These are phyloP conservation scores for Nycteola revayana DNA, from an alignment of 2,888 invertebrate species.

Conservation along the genomic window DNA sequence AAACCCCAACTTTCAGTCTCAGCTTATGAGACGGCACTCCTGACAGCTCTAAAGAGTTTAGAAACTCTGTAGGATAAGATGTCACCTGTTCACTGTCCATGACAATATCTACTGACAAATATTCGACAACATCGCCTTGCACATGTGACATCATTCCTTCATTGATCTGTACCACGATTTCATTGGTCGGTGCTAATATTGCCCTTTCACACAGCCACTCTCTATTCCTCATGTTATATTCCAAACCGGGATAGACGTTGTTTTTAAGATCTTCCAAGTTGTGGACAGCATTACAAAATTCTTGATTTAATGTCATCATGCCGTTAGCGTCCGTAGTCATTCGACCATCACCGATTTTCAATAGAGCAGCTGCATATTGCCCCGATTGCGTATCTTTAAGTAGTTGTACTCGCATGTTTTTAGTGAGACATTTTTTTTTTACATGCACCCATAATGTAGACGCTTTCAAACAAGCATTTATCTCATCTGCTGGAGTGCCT, in stretches of 20 bases:
- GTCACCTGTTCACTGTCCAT: constrained; percentile 13
- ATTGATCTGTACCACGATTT: constrained; percentile 30
- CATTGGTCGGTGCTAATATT: constrained; percentile 28
- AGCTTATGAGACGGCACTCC: constrained; percentile 16
- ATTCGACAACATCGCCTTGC: constrained; percentile 14
- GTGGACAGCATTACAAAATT: constrained; percentile 21
- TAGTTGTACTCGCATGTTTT: constrained; percentile 32
- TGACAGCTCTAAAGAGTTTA: constrained; percentile 32
- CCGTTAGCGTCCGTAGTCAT: constrained; percentile 25
- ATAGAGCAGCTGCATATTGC: constrained; percentile 17
- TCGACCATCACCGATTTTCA: constrained; percentile 25
- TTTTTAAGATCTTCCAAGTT: constrained; percentile 22
- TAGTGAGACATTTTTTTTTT: constrained; percentile 28
- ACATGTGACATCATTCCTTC: constrained; percentile 26
- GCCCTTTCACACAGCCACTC: constrained; percentile 33
- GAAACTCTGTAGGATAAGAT: constrained; percentile 29
- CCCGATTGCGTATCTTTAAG: constrained; percentile 26
- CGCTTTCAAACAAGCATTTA: constrained; percentile 30
- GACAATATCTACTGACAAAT: constrained; percentile 27
- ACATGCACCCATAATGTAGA: constrained; percentile 20
- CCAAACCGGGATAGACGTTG: constrained; percentile 28
- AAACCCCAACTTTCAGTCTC: constrained; percentile 21
- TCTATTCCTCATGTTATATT: constrained; percentile 22
- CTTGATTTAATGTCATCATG: constrained; percentile 24
- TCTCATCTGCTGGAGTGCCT: constrained; percentile 32